Evolutionary conservation across 2,888 invertebrate genomes (phyloP), one percentile per base, ranked within the genome.

Genomic region (Lypha dubia): DNA sequence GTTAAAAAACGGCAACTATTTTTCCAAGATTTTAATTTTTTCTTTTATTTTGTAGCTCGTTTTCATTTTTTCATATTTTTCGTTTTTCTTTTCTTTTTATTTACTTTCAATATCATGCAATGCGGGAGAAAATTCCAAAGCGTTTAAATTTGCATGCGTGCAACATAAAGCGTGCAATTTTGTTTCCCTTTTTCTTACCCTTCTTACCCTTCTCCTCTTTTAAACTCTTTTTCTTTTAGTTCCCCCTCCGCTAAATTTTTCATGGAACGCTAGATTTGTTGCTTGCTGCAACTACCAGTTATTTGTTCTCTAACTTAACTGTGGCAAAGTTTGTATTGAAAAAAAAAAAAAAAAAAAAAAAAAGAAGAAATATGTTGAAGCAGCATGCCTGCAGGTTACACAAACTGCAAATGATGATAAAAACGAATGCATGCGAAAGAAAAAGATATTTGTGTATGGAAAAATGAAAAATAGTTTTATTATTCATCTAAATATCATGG

Each of bases 121-220:
- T 83, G 86, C 86, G 83, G 86, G 86, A 83, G 86, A 86, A 86
- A 86, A 86, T 86, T 85, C 83, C 86, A 60, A 71, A 85, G 82
- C 80, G 79, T 81, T 84, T 80, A 84, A 79, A 86, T 86, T 86
- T 86, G 86, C 86, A 86, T 86, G 86, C 86, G 83, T 79, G 79
- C 76, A 79, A 84, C 81, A 81, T 84, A 81, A 84, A 84, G 84
- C 84, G 81, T 84, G 84, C 81, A 84, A 79, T 79, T 81, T 79
- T 81, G 49, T 60, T 77, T 65, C 74, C 76, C 71, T 51, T 41
- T 58, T 71, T 71, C 49, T 17, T 22, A 38, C 35, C 44, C 32
- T 71, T 71, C 49, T 17, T 22, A 38, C 35, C 44, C 32, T 35
- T 60, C 51, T 28, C 15, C 68, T 58, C 35, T 60, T 38, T 20